phyloP scores from a whole-genome alignment of 2,113 vertebrate genomes.

The Etheostoma cragini region DNA sequence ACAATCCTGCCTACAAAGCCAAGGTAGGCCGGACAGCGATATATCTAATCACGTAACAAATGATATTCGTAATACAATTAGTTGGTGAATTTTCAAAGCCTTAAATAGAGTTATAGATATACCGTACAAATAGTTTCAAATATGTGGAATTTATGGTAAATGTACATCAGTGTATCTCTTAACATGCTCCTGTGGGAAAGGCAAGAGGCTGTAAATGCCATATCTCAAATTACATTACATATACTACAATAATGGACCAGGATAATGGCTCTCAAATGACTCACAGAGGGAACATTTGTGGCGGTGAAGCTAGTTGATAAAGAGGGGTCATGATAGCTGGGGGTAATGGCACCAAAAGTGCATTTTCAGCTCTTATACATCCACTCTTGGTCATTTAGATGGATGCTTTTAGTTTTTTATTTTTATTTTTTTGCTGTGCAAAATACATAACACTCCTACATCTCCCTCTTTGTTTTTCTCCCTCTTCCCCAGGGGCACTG shows the following conservation, averaged over 20 bases:
- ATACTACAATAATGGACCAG: conserved; percentile 44
- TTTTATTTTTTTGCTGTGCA: conserved; percentile 5
- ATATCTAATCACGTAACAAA: neutral
- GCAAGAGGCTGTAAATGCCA: conserved; percentile 57
- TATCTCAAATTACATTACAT: conserved; percentile 48
- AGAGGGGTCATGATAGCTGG: conserved; percentile 65
- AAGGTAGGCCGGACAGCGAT: no score
- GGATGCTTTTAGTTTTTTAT: conserved; percentile 58
- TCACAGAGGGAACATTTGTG: conserved; percentile 67
- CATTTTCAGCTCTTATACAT: conserved; percentile 57
- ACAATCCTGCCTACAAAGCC: no score
- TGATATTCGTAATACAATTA: neutral
- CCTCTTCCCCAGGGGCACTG: conserved; percentile 18
- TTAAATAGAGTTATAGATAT: neutral
- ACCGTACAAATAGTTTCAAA: neutral
- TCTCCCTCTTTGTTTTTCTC: conserved; percentile 43
- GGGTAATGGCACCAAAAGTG: conserved; percentile 61
- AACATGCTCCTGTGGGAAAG: neutral
- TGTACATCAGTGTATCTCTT: conserved; percentile 6
- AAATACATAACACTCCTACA: conserved; percentile 40
- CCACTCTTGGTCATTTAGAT: conserved; percentile 49
- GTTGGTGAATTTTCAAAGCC: neutral
- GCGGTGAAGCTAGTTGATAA: conserved; percentile 69
- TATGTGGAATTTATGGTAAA: neutral
- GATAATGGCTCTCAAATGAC: conserved; percentile 68